Base-by-base conservation (phyloP, 2,113 vertebrate species). In the Serilophus lunatus region DNA sequence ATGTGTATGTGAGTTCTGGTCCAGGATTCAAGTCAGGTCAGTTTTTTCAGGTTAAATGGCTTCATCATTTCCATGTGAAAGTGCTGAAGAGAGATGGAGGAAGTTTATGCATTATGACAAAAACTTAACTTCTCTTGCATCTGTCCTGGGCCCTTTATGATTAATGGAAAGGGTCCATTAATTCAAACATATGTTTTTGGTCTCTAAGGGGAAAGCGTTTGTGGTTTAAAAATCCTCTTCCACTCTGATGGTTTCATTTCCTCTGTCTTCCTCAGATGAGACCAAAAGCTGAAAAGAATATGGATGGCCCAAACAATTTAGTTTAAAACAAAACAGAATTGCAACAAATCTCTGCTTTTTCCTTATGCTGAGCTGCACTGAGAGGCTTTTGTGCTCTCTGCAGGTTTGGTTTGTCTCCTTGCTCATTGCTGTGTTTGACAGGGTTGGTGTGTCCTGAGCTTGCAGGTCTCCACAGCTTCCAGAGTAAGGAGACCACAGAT, bases 11-110 rank as follows among this genome's bases (percentile, higher is more conserved):
- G 66, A 89, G 44, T 82, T 89, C 54, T 76, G 61, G 49, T 71
- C 33, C 65, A 95, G 93, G 87, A 92, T 85, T 85, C 78, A 82
- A 90, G 86, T 45, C 84, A 90, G 57, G 54, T 71, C 66, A 47
- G 20, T 89, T 95, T 95, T 84, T 61, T 68, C 76, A 69, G 42
- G 12, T 70, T 94, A 51, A 92, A 88, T 76, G 74, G 59, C 81
- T 89, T 95, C 86, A 87, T 78, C 69, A 53, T 72, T 65, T 35
- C 33, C 45, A 50, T 10, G 59, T 89, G 78, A 89, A 60, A 76
- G 42, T 87, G 69, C n/a, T 85, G 74, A 76, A 78, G 69, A 75
- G 53, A 93, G 28, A 23, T 92, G 77, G 57, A 94, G 65, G 40
- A 86, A 79, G 65, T 64, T 92, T 89, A 47, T 59, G 18, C 14